Base-by-base conservation (phyloP, 2,888 invertebrate genomes). In the Falcaria lacertinaria region DNA sequence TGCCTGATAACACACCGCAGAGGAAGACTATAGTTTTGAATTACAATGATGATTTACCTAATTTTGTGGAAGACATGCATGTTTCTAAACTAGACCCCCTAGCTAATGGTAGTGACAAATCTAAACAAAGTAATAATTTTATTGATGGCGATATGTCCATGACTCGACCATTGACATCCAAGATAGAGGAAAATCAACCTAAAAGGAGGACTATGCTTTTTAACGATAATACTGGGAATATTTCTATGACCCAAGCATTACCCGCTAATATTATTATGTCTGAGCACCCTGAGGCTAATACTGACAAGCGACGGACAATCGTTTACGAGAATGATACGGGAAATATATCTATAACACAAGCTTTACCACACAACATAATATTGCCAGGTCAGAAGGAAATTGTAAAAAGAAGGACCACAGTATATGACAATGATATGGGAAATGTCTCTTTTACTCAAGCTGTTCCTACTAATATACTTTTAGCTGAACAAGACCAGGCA, bases 11-110 rank as follows among this genome's bases (percentile, higher is more conserved):
- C 33, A 50, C 51, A 0, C 69, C 66, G 1, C 64, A 72, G 37
- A 68, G 78, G 16, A 82, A 80, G 60, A 75, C 75, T n/a, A 80
- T 79, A 41, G 63, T 77, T 17, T 44, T 81, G 2, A 80, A 85
- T 48, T 54, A 64, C 0, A 63, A 83, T 36, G 81, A 84, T 52
- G 84, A 82, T 52, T 60, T 83, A 15, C 84, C 83, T 0, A 83
- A 83, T 52, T 80, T 82, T 48, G 34, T 64, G 5, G 61, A 64
- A 28, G 58, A 64, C 6, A n/a, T 36, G 32, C 42, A 45, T 28
- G 17, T 35, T 35, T 45, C 42, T 22, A 54, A 43, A 28, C 16
- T 43, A 0, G 47, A 54, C 33, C 39, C 34, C 8, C 5, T 14
- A 2, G 22, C 15, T 3, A 25, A n/a, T 13, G 22, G 22, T 25